Evolutionary conservation across 2,888 invertebrate genomes (phyloP).

Genomic region (Xestia c-nigrum): DNA sequence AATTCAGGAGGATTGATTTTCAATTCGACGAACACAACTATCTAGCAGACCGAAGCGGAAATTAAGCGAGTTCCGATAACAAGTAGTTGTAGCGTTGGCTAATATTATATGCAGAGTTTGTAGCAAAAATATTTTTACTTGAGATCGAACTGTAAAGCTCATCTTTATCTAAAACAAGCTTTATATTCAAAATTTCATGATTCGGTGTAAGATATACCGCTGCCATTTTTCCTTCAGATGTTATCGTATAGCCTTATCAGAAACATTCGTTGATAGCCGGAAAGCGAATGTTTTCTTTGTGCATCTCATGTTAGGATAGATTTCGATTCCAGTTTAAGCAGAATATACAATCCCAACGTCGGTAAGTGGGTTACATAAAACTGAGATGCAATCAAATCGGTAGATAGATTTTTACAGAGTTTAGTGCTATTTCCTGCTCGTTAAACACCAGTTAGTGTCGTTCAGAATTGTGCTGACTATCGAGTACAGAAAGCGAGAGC

Average conservation of each 20-base stretch:
- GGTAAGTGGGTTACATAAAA: not conserved
- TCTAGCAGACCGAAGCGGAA: slow-evolving; percentile 37
- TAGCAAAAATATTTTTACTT: slow-evolving; percentile 16
- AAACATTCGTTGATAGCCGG: not conserved
- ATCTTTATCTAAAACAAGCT: not conserved
- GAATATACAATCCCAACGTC: not conserved
- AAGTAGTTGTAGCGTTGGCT: slow-evolving; percentile 22
- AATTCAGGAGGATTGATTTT: slow-evolving; percentile 36
- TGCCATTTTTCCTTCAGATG: slow-evolving; percentile 1
- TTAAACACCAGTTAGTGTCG: slow-evolving; percentile 19
- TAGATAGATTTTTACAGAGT: not conserved
- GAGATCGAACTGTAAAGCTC: not conserved
- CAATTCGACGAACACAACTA: slow-evolving; percentile 38
- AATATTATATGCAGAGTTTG: slow-evolving; percentile 19
- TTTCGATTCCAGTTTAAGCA: not conserved
- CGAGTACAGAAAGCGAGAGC: slow-evolving; percentile 36
- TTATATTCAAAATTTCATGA: slow-evolving; percentile 3
- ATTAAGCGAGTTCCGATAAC: slow-evolving; percentile 44
- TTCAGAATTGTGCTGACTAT: slow-evolving; percentile 45
- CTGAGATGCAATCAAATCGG: not conserved
- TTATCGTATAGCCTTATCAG: slow-evolving; percentile 6
- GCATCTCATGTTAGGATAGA: not conserved
- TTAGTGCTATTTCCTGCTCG: slow-evolving; percentile 18
- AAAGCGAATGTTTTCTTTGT: slow-evolving; percentile 3
- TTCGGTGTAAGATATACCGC: not conserved